Conservation (phyloP, 2,113 vertebrate genomes). For the Daubentonia madagascariensis region DNA sequence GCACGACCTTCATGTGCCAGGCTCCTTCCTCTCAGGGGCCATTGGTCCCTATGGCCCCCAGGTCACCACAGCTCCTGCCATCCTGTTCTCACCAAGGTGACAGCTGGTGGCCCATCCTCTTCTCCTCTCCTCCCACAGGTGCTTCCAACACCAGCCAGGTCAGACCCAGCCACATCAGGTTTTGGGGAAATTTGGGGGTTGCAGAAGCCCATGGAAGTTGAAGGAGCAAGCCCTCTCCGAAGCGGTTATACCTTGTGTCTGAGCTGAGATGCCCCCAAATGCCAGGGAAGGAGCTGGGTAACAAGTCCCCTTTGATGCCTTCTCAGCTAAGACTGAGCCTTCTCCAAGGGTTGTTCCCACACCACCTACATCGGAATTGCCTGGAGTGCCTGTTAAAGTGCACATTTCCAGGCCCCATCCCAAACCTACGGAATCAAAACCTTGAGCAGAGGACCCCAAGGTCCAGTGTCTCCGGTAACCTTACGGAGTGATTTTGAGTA, state of each 20-base stretch:
- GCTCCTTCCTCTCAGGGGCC: rapidly evolving
- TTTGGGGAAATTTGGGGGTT: not conserved
- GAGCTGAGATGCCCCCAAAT: not conserved
- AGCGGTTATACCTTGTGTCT: not conserved
- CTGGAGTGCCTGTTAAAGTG: not conserved
- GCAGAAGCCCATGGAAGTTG: not conserved
- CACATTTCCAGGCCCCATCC: not conserved
- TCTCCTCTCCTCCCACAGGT: rapidly evolving
- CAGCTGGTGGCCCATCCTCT: too few relatives aligned
- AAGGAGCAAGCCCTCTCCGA: not conserved
- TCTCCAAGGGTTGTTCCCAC: not conserved
- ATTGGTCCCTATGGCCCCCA: not conserved
- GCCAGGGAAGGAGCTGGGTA: rapidly evolving
- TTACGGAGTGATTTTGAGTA: not conserved
- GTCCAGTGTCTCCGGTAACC: not conserved
- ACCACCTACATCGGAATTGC: not conserved
- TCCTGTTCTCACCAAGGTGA: not conserved
- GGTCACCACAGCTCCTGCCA: not conserved
- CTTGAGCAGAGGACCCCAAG: not conserved
- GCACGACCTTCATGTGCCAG: not conserved
- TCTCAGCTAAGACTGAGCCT: not conserved
- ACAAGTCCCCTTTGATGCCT: not conserved
- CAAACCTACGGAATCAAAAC: not conserved
- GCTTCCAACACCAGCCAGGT: not conserved
- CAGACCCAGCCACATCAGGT: not conserved